A percentile compares a stretch with the other conserved stretches of the same genome.
Evolutionary conservation across 64 coral and sea anemone species (phyloP).

Genomic region (Orbicella faveolata): DNA sequence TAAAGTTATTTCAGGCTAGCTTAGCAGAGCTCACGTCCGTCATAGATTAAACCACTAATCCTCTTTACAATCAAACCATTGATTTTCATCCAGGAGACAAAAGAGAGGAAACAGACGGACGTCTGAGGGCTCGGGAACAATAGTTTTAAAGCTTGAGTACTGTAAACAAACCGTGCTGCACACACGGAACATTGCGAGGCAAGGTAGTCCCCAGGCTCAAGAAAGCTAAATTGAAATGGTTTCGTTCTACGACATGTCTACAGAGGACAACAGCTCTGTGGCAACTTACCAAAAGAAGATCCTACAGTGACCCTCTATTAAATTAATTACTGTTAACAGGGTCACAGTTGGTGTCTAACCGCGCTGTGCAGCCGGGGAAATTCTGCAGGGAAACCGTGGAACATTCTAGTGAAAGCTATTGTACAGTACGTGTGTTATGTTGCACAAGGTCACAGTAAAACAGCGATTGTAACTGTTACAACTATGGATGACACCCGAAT

Average conservation of each 20-base stretch:
- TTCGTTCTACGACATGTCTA: background rate
- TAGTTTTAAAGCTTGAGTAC: background rate
- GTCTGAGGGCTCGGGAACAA: background rate
- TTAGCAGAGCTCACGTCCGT: background rate
- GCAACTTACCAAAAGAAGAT: background rate
- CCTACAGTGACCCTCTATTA: too few species aligned
- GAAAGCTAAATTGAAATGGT: background rate
- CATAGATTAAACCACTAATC: conserved; percentile 4
- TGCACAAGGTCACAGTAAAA: too few species aligned
- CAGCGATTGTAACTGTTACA: too few species aligned
- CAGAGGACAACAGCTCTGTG: background rate
- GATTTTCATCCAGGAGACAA: background rate
- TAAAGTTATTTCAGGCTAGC: background rate
- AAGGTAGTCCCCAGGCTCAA: background rate
- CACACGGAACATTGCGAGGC: background rate
- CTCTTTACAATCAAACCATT: background rate
- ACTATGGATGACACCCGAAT: background rate
- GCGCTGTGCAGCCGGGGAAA: background rate
- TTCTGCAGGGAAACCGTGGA: background rate
- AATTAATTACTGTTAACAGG: too few species aligned
- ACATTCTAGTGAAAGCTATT: background rate
- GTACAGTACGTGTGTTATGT: background rate
- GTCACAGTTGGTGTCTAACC: background rate
- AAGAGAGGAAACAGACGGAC: background rate
- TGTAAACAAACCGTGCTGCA: background rate